Conservation (phyloP, 2,113 vertebrate genomes). For the Chauna torquata region DNA sequence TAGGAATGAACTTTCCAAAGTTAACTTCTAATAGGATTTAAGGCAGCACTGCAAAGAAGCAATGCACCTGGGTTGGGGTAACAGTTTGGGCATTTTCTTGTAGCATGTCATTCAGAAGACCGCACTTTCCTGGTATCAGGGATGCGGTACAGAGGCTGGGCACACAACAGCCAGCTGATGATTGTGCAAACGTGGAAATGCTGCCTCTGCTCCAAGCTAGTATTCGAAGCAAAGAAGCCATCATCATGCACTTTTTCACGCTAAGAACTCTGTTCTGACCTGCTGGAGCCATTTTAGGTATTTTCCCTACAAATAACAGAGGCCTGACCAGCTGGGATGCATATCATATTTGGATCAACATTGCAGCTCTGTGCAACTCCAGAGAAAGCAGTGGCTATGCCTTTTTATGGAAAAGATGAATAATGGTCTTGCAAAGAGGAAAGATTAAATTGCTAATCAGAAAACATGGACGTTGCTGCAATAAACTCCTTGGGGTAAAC, state of each 20-base stretch:
- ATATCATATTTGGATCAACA: constrained; percentile 19
- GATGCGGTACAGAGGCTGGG: background rate
- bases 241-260: background rate
- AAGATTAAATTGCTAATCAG: constrained; percentile 3
- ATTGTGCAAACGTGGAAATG: background rate
- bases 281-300: constrained; percentile 6
- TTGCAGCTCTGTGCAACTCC: background rate
- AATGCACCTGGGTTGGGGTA: background rate
- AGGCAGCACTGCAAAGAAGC: background rate
- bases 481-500: background rate
- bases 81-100: background rate
- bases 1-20: background rate
- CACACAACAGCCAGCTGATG: background rate
- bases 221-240: background rate
- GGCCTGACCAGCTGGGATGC: constrained; percentile 11
- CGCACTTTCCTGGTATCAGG: background rate
- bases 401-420: constrained; percentile 2
- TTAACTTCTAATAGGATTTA: background rate
- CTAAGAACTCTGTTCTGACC: background rate
- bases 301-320: constrained; percentile 22
- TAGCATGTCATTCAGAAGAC: background rate
- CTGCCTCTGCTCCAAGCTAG: background rate
- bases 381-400: background rate
- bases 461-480: background rate
- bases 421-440: background rate